These are phyloP conservation scores for Coptodon bakossiorum DNA, from an alignment of 2,113 vertebrate genomes.

Conservation along the genomic window DNA sequence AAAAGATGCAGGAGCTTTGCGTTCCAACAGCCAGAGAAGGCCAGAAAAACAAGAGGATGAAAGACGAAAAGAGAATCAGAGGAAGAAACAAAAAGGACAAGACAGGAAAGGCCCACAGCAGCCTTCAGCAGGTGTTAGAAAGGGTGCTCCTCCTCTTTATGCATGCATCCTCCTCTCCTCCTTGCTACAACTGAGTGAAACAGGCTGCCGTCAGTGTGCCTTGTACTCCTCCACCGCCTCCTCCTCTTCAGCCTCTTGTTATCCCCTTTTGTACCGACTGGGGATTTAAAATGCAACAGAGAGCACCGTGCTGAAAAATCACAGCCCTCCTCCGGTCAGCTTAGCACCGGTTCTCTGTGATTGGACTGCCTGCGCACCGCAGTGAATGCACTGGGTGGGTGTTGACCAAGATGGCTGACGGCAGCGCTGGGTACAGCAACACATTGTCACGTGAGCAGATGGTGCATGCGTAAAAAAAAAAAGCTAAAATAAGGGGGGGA, in stretches of 20 bases:
- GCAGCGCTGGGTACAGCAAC: conserved; percentile 78
- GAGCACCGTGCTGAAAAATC: conserved; percentile 37
- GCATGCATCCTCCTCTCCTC: conserved; percentile 45
- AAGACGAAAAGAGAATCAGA: conserved; percentile 18
- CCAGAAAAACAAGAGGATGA: background rate
- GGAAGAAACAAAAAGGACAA: conserved; percentile 9
- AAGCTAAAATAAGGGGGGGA: too few species aligned
- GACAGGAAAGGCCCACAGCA: conserved; percentile 25
- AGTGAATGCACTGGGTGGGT: conserved; percentile 87
- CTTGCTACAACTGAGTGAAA: conserved; percentile 21
- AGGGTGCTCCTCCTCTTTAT: conserved; percentile 51
- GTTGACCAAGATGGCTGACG: conserved; percentile 97
- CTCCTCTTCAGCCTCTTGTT: background rate
- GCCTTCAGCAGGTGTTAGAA: conserved; percentile 36
- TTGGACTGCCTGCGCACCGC: conserved; percentile 78
- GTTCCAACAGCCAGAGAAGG: conserved; percentile 20
- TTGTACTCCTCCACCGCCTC: conserved; percentile 6
- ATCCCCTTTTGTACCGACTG: conserved; percentile 29
- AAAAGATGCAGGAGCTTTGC: conserved; percentile 18
- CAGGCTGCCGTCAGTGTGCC: conserved; percentile 30
- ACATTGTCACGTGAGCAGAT: conserved; percentile 86
- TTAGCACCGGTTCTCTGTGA: conserved; percentile 54
- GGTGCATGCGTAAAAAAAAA: conserved; percentile 62
- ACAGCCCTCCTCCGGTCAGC: conserved; percentile 59
- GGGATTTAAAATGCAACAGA: conserved; percentile 48